Evolutionary conservation across 2,888 invertebrate species (phyloP), one percentile per base, ranked within the genome.

Genomic region (Ptychoptera contaminata): DNA sequence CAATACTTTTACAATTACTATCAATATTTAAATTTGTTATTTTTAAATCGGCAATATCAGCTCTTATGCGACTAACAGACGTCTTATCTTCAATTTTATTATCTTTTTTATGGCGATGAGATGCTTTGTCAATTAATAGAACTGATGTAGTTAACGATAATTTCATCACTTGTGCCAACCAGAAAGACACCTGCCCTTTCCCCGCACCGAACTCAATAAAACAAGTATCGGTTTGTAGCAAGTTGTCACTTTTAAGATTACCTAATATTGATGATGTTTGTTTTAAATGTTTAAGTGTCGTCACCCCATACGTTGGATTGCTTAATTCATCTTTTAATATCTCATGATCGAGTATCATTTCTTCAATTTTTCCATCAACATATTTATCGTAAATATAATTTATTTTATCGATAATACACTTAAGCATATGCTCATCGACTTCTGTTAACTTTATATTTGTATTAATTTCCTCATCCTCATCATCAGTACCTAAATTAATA

Each of bases 181-280:
- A 86, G 61, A 76, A 87, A 9, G 86, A 82, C 42, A 91, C 59
- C 53, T 82, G 80, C 1, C 87, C 91, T 73, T 83, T 85, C n/a
- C 91, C 91, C 10, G 90, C 90, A 1, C 91, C 91, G 57, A 90
- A 80, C 62, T 92, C 92, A 46, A 91, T 73, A 54, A 76, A 90
- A 62, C 83, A 82, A 1, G 81, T 79, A 16, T 70, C 59, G 9
- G 76, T 66, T 10, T 55, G 57, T 1, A 84, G 62, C 36, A 88
- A 67, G 1, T 72, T 66, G 47, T 74, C 69, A 0, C 68, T 61
- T 45, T 81, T 71, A 37, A 85, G 62, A 45, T 83, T 72, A 36
- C 78, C 80, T 46, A 92, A 62, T 47, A 92, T 67, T 0, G 83
- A 78, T 2, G 87, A 79, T 43, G 79, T 79, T 63, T 92, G 91